Percentiles rank a stretch among this genome's conserved stretches.
phyloP scores from a whole-genome alignment of 2,888 invertebrate genomes.

The Callimorpha dominula region DNA sequence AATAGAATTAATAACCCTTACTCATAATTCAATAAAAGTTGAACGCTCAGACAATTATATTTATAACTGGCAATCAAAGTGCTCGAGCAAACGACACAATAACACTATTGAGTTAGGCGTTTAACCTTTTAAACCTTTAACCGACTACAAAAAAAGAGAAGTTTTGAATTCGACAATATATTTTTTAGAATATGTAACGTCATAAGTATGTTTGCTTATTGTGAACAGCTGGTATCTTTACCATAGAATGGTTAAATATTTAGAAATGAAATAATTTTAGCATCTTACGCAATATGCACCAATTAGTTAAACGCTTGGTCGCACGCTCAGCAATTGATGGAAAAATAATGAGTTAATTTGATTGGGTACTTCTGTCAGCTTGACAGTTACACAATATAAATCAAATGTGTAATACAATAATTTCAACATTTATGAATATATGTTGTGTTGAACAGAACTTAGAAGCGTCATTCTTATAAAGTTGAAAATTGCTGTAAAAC shows the following conservation, averaged over 20 bases:
- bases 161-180: too few relatives aligned
- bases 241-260: too few relatives aligned
- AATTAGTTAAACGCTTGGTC: slow-evolving; percentile 8
- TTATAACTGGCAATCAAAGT: slow-evolving; percentile 2
- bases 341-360: background rate
- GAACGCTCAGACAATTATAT: background rate
- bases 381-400: background rate
- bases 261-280: too few relatives aligned
- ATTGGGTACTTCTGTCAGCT: background rate
- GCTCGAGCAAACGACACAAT: slow-evolving; percentile 2
- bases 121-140: slow-evolving; percentile 6
- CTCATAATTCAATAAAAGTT: background rate
- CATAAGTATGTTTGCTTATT: too few relatives aligned
- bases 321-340: background rate
- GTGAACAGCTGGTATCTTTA: too few relatives aligned
- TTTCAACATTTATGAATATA: background rate
- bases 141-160: background rate
- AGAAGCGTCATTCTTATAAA: too few relatives aligned
- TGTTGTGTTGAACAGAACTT: background rate
- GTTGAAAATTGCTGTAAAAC: too few relatives aligned
- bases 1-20: background rate
- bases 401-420: background rate
- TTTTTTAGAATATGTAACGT: too few relatives aligned
- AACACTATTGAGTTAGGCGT: slow-evolving; percentile 7
- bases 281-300: too few relatives aligned